These are phyloP conservation scores for Smutsia temminckii DNA, from an alignment of 2,797 vertebrate species.

Conservation along the genomic window DNA sequence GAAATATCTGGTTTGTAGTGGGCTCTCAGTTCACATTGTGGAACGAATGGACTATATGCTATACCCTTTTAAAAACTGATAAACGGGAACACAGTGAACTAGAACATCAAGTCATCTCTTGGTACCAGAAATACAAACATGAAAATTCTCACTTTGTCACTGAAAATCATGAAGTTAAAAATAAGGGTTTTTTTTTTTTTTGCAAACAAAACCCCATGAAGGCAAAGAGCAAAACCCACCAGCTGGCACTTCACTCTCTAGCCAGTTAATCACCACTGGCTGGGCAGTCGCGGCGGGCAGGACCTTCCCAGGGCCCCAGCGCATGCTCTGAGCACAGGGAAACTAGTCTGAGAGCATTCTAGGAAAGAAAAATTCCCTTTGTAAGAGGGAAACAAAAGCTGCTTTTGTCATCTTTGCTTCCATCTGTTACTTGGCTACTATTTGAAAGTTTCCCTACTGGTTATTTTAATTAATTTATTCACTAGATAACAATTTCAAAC, in stretches of 20 bases:
- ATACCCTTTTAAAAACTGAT: not conserved
- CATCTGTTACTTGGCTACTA: not conserved
- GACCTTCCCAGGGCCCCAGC: not conserved
- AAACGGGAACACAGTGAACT: not conserved
- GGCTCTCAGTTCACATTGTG: not conserved
- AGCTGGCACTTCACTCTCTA: not conserved
- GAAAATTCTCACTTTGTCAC: not conserved
- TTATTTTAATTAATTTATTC: slow-evolving; percentile 49
- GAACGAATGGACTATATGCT: not conserved
- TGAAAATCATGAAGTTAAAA: not conserved
- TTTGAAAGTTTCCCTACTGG: not conserved
- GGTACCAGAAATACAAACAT: not conserved
- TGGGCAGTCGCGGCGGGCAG: rapidly evolving
- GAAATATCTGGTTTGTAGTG: not conserved
- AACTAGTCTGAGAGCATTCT: not conserved
- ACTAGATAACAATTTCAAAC: not conserved
- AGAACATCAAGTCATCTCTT: not conserved
- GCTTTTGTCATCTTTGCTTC: not conserved
- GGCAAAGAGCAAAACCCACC: not conserved
- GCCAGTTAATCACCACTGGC: not conserved
- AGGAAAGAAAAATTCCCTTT: not conserved
- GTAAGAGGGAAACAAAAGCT: not conserved
- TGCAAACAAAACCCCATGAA: not conserved
- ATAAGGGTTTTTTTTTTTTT: not conserved
- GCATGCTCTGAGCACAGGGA: not conserved